Evolutionary conservation across 2,888 invertebrate species (phyloP).

Genomic region (Acanthosepion esculentum): DNA sequence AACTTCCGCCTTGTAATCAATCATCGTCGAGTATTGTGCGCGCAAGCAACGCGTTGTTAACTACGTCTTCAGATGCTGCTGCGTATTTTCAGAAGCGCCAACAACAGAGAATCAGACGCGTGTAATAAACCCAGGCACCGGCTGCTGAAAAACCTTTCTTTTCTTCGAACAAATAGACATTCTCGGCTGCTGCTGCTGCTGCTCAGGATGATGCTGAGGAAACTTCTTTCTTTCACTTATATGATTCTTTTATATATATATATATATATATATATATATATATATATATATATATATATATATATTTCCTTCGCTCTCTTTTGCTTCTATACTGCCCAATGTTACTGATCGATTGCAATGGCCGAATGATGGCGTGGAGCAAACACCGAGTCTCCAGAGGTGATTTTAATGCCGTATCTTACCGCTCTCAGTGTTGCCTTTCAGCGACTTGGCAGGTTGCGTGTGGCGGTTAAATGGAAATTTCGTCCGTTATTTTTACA

Average conservation of each 20-base stretch:
- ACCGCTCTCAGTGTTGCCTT: not conserved
- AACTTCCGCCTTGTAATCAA: not conserved
- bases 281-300: not conserved
- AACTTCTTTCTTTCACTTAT: not conserved
- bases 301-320: not conserved
- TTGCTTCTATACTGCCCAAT: not conserved
- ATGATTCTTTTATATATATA: not conserved
- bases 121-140: too few species aligned
- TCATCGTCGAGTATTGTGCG: not conserved
- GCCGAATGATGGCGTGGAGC: not conserved
- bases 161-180: not conserved
- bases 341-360: not conserved
- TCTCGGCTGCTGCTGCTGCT: too few species aligned
- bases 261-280: not conserved
- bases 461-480: not conserved
- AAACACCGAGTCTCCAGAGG: not conserved
- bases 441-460: not conserved
- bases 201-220: not conserved
- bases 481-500: not conserved
- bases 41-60: not conserved
- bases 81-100: not conserved
- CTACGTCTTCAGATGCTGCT: not conserved
- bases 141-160: not conserved
- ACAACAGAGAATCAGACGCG: not conserved
- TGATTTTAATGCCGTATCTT: not conserved